Evolutionary conservation across 2,113 vertebrate species (phyloP).

Genomic region (Epinephelus fuscoguttatus): DNA sequence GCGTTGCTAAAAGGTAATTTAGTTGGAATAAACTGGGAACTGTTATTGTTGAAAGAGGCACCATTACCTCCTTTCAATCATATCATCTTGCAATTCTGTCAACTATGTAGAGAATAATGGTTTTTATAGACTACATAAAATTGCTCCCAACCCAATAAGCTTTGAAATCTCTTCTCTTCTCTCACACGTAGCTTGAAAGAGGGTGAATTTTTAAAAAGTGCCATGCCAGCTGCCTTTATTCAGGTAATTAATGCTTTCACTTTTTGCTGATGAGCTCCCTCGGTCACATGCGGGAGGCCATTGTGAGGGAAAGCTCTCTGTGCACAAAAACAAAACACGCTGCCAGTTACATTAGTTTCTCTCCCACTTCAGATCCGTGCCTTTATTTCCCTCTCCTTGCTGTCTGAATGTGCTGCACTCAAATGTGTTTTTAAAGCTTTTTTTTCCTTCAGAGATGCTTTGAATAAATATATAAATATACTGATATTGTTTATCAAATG

Average conservation of each 20-base stretch:
- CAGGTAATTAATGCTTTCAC: constrained; percentile 73
- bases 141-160: constrained; percentile 26
- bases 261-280: constrained; percentile 60
- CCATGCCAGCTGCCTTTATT: constrained; percentile 62
- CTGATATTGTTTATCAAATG: constrained; percentile 36
- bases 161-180: constrained; percentile 45
- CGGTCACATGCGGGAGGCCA: constrained; percentile 37
- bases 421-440: constrained; percentile 36
- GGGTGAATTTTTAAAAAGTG: constrained; percentile 40
- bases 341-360: constrained; percentile 56
- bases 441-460: neutral
- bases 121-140: constrained; percentile 47
- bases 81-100: constrained; percentile 42
- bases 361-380: constrained; percentile 22
- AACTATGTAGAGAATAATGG: constrained; percentile 43
- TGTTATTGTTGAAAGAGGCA: constrained; percentile 59
- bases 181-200: constrained; percentile 23
- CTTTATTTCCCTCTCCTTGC: constrained; percentile 32
- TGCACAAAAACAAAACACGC: constrained; percentile 48
- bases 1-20: constrained; percentile 40
- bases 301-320: constrained; percentile 44
- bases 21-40: constrained; percentile 54
- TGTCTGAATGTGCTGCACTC: constrained; percentile 3
- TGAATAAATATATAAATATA: constrained; percentile 20
- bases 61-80: constrained; percentile 56